Base-by-base conservation (phyloP, 2,888 invertebrate genomes). In the Volucella bombylans region DNA sequence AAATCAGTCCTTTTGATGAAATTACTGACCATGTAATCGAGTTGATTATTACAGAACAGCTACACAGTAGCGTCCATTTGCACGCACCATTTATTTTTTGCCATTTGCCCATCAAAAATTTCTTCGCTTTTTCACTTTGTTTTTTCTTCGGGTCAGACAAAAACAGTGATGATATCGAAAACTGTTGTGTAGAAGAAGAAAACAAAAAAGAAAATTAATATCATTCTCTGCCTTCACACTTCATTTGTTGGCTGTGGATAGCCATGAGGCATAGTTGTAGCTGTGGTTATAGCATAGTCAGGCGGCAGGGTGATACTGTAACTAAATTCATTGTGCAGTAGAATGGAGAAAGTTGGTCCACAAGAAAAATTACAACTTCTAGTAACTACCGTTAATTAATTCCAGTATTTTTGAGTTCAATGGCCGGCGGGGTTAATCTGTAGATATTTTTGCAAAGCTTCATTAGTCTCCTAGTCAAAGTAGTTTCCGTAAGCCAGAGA, bases 11-110 rank as follows among this genome's bases (percentile, higher is more conserved):
- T 31, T 73, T 68, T 68, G 76, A 81, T 59, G 52, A 65, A 76
- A 69, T 71, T 65, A 52, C 64, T 76, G 69, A 64, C 59, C 72
- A 54, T 59, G 65, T 77, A 71, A 67, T 72, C 61, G 55, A 78
- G 41, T 77, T 76, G 71, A 82, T 77, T 72, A 67, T 45, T 61
- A 38, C 47, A 67, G 54, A 52, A 38, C 47, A 67, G 54, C 45
- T 64, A 77, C 65, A 65, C 47, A 57, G 43, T 41, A 18, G 64
- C 11, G 77, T 39, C 71, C 59, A 82, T 72, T 82, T 78, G 72
- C 72, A 82, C 76, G 82, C 77, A 82, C 82, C 77, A 78, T 82
- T 82, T 82, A 10, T 76, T 72, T 72, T 65, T 67, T 38, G 15
- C 61, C 49, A 45, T 49, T 65, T 62, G 31, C 6, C 61, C 50